Evolutionary conservation across 2,888 invertebrate genomes (phyloP).

Genomic region (Epinotia bilunana): DNA sequence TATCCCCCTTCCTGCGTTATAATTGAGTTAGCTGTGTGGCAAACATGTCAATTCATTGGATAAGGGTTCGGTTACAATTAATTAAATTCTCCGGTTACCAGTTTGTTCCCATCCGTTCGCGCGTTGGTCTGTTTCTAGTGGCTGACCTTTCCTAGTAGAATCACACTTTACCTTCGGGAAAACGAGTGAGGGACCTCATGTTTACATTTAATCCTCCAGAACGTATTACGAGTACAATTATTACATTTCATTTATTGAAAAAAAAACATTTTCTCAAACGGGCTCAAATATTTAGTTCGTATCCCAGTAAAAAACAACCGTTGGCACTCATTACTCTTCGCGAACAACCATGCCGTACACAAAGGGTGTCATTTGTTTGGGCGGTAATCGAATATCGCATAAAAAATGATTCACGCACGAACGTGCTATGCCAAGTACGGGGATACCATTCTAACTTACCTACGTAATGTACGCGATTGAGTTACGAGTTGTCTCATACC

Average conservation of each 20-base stretch:
- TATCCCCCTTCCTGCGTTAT: slow-evolving; percentile 15
- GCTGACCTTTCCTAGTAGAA: slow-evolving; percentile 5
- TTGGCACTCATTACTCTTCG: slow-evolving; percentile 30
- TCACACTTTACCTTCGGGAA: not conserved
- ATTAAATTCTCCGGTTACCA: slow-evolving; percentile 38
- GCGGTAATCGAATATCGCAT: slow-evolving; percentile 38
- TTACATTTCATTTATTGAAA: not conserved
- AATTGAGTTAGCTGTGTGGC: slow-evolving; percentile 35
- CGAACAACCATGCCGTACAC: slow-evolving; percentile 25
- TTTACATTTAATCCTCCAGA: not conserved
- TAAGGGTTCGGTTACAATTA: slow-evolving; percentile 39
- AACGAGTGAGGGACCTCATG: not conserved
- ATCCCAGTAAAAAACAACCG: slow-evolving; percentile 12
- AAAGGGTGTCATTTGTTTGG: slow-evolving; percentile 41
- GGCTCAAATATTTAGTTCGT: slow-evolving; percentile 3
- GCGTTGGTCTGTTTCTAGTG: slow-evolving; percentile 13
- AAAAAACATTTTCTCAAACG: too few relatives aligned
- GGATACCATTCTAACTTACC: slow-evolving; percentile 11
- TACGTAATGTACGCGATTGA: slow-evolving; percentile 32
- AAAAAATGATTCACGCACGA: slow-evolving; percentile 38
- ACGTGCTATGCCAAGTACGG: slow-evolving; percentile 21
- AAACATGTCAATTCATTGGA: slow-evolving; percentile 43
- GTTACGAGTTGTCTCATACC: slow-evolving; percentile 39
- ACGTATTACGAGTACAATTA: not conserved
- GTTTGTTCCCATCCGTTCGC: slow-evolving; percentile 14